Percentiles rank a stretch among this genome's conserved stretches.
These are phyloP conservation scores for Hydrozoanthus gracilis DNA, from an alignment of 92 coral and sea anemone species.

Conservation along the genomic window DNA sequence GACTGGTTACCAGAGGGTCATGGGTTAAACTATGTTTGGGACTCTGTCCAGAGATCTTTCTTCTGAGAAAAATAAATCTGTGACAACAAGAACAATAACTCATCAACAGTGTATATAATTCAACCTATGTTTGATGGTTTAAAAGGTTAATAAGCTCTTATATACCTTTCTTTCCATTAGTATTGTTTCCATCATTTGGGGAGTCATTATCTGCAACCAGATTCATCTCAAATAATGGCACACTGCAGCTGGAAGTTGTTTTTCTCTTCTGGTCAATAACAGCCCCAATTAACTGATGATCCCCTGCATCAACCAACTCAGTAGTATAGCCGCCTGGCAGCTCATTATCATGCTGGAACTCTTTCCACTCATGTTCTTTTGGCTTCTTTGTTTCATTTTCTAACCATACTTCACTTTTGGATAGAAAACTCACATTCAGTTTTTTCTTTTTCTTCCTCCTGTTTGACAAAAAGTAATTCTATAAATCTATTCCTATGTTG, in stretches of 20 bases:
- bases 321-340: not conserved
- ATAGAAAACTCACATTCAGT: not conserved
- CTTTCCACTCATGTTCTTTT: constrained; percentile 29
- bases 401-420: not conserved
- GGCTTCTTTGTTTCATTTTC: constrained; percentile 35
- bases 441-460: constrained; percentile 42
- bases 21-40: no score
- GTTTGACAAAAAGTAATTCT: not conserved
- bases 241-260: not conserved
- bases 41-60: no score
- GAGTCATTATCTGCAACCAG: not conserved
- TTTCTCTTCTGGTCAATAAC: not conserved
- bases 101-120: no score
- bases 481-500: no score
- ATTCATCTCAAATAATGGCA: not conserved
- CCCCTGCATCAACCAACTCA: not conserved
- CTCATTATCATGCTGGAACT: not conserved
- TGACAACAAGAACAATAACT: no score
- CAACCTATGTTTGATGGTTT: no score
- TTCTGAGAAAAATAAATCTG: no score
- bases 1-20: no score
- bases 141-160: not conserved
- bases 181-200: constrained; percentile 24
- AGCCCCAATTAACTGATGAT: not conserved
- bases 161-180: constrained; percentile 5